Evolutionary conservation across 2,113 vertebrate species (phyloP), one percentile per base, ranked within the genome.

Genomic region (Megaceryle torquata): DNA sequence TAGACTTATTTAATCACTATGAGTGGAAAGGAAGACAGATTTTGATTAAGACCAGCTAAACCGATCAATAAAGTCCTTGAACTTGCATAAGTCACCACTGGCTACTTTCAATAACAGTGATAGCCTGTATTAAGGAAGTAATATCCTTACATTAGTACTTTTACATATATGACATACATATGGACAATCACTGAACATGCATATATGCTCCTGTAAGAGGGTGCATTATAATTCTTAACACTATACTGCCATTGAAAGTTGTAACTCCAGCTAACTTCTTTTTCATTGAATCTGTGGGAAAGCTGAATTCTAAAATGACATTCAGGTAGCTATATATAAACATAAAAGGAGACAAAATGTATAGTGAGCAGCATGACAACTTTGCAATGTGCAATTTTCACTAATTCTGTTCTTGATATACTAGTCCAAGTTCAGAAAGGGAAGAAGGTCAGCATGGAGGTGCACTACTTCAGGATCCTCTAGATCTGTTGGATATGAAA

Each of bases 31-130:
- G 93, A 98, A 98, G 98, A 98, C 93, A 91, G 96, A 97, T 98
- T 98, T 98, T 99, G 98, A 99, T 99, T 99, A 98, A 99, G 98
- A 98, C 96, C 96, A 97, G 97, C 97, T 97, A 95, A 96, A 90
- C 91, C 25, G 93, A 99, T 99, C 98, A 98, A 99, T 99, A 98
- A 98, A 98, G 98, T 97, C 98, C 98, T 99, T 99, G 98, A 98
- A 98, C 98, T 98, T 98, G 96, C 94, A 96, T 98, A 98, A 98
- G 98, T 98, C 98, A 98, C 94, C 92, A 91, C 94, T 96, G 96
- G 91, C 96, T 98, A 96, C 96, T 98, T 91, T 95, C 97, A 98
- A 88, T 98, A 98, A 98, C 84, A 92, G 91, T 92, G 96, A 97
- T 96, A 96, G 95, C 95, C 79, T 89, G 91, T 93, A 96, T 88